Percentiles rank a stretch among this genome's conserved stretches.
Evolutionary conservation across 2,888 invertebrate genomes (phyloP).

Genomic region (Papilio protenor): DNA sequence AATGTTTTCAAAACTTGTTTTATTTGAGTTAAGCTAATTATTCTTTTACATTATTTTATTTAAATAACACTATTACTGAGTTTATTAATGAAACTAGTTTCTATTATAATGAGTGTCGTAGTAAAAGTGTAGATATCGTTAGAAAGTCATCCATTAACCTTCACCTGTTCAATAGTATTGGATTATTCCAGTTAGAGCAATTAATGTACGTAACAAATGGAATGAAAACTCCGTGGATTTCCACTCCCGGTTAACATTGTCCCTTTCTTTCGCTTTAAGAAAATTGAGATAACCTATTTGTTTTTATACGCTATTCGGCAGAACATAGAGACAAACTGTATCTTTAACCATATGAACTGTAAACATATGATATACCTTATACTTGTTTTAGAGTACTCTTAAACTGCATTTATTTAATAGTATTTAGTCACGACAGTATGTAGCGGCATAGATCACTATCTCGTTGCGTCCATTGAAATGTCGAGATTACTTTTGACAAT

Average conservation of each 20-base stretch:
- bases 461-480: too few relatives aligned
- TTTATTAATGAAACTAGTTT: neutral
- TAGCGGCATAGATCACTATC: too few relatives aligned
- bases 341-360: too few relatives aligned
- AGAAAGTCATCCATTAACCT: slow-evolving; percentile 6
- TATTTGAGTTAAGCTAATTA: neutral
- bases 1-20: neutral
- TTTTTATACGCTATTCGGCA: too few relatives aligned
- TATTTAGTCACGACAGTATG: too few relatives aligned
- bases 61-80: neutral
- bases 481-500: too few relatives aligned
- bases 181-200: slow-evolving; percentile 1
- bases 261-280: neutral
- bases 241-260: neutral
- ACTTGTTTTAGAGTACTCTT: too few relatives aligned
- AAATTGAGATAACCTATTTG: too few relatives aligned
- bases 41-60: neutral
- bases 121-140: neutral
- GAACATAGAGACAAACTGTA: too few relatives aligned
- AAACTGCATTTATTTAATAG: too few relatives aligned
- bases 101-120: neutral
- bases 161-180: neutral
- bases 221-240: neutral
- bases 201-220: neutral
- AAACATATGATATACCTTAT: too few relatives aligned